A percentile compares a stretch with the other conserved stretches of the same genome.
Conservation (phyloP, 2,888 invertebrate species). For the Thymelicus acteon region DNA sequence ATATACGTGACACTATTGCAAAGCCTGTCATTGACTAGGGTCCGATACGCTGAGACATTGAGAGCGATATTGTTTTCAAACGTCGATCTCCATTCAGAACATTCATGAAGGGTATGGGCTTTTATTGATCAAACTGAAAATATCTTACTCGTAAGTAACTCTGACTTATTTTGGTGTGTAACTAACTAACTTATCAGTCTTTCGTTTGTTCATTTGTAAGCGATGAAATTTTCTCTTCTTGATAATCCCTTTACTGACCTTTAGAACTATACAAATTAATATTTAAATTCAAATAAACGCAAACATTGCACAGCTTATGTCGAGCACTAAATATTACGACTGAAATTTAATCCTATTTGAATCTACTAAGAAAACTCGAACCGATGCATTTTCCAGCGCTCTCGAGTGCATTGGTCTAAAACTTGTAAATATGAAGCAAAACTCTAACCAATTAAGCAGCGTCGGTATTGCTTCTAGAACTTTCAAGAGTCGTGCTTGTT, state of each 20-base stretch:
- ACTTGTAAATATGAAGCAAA: constrained; percentile 73
- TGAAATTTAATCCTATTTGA: constrained; percentile 22
- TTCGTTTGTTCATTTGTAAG: background rate
- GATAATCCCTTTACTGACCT: constrained; percentile 21
- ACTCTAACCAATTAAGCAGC: constrained; percentile 74
- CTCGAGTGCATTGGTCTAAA: constrained; percentile 61
- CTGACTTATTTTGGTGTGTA: background rate
- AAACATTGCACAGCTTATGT: constrained; percentile 12
- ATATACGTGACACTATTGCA: constrained; percentile 83
- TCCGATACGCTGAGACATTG: constrained; percentile 62
- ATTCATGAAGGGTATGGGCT: constrained; percentile 65
- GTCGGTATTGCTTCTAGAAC: constrained; percentile 63
- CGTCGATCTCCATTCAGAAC: constrained; percentile 56
- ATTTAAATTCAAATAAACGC: constrained; percentile 12
- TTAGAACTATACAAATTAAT: constrained; percentile 20
- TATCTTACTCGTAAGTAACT: background rate
- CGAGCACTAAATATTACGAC: constrained; percentile 22
- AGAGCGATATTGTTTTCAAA: constrained; percentile 77
- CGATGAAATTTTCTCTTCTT: background rate
- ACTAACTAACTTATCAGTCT: no score
- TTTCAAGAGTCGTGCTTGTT: constrained; percentile 60
- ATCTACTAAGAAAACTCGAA: constrained; percentile 21
- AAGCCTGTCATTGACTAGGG: constrained; percentile 65
- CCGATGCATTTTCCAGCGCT: constrained; percentile 15
- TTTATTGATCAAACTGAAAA: constrained; percentile 43